These are phyloP conservation scores for Drosophila ercepeae DNA, from an alignment of 1,140 invertebrate genomes.

Conservation along the genomic window DNA sequence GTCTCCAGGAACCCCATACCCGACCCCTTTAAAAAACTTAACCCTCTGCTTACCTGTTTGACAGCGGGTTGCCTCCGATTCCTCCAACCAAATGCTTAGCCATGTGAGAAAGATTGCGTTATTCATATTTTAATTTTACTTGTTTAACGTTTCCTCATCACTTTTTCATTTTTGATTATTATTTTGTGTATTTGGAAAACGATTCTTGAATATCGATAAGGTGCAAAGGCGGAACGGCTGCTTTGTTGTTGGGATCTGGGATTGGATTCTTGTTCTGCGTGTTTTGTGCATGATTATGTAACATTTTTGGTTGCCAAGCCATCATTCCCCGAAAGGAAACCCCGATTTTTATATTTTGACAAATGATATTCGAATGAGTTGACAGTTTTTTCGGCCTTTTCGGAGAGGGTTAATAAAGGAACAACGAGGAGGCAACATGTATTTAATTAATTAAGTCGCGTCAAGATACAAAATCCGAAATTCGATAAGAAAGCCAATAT, in stretches of 20 bases:
- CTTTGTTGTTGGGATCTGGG: conserved; percentile 49
- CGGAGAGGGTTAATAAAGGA: conserved; percentile 52
- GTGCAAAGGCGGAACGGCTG: conserved; percentile 59
- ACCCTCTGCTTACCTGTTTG: conserved; percentile 66
- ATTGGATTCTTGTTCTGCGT: conserved; percentile 39
- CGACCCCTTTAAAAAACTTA: conserved; percentile 6
- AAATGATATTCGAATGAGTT: conserved; percentile 79
- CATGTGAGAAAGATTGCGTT: conserved; percentile 81
- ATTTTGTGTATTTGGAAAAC: conserved; percentile 53
- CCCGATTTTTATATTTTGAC: conserved; percentile 81
- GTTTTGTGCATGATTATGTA: conserved; percentile 73
- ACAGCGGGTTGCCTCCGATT: conserved; percentile 66
- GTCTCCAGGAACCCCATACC: conserved; percentile 3
- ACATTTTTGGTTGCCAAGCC: conserved; percentile 49
- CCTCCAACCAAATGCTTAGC: conserved; percentile 60
- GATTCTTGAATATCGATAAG: conserved; percentile 81
- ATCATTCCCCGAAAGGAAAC: conserved; percentile 28
- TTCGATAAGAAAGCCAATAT: conserved; percentile 44
- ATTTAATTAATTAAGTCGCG: conserved; percentile 76
- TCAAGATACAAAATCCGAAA: conserved; percentile 49
- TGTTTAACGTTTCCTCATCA: conserved; percentile 49
- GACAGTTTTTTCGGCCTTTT: conserved; percentile 50
- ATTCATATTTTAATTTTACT: conserved; percentile 81
- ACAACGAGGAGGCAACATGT: conserved; percentile 52
- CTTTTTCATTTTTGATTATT: conserved; percentile 36